Conservation (phyloP, 2,888 invertebrate genomes). For the Doris montereyensis region DNA sequence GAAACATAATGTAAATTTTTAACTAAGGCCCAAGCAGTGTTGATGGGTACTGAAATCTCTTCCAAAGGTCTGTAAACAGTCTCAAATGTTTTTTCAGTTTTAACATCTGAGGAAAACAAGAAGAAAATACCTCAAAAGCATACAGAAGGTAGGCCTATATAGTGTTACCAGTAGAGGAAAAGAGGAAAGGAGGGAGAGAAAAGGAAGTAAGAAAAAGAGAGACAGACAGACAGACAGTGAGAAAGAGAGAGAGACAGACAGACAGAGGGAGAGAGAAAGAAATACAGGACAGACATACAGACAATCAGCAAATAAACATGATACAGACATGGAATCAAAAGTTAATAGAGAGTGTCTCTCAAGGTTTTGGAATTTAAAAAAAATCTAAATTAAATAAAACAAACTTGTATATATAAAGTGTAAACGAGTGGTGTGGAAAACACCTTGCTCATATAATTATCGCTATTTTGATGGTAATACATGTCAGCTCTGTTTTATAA, state of each 20-base stretch:
- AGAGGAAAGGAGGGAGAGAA: background rate
- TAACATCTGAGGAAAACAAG: conserved; percentile 49
- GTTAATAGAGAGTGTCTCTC: background rate
- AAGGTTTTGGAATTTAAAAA: no score
- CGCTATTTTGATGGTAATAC: no score
- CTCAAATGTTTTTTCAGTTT: conserved; percentile 58
- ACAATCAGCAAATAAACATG: background rate
- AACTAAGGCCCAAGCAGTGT: conserved; percentile 89
- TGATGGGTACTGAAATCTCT: conserved; percentile 81
- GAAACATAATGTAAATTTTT: conserved; percentile 88
- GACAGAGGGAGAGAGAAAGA: background rate
- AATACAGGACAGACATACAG: background rate
- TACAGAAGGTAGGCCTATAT: no score
- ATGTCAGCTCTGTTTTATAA: no score
- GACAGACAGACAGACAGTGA: background rate
- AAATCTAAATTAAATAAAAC: no score
- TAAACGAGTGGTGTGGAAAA: no score
- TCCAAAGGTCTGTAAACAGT: conserved; percentile 73
- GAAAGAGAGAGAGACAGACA: background rate
- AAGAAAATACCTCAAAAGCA: background rate
- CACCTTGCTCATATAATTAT: no score
- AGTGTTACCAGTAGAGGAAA: no score
- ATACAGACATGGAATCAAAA: background rate
- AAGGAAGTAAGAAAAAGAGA: background rate
- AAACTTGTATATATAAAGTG: no score